Conservation (phyloP, 2,797 vertebrate genomes). For the Ispidina picta region DNA sequence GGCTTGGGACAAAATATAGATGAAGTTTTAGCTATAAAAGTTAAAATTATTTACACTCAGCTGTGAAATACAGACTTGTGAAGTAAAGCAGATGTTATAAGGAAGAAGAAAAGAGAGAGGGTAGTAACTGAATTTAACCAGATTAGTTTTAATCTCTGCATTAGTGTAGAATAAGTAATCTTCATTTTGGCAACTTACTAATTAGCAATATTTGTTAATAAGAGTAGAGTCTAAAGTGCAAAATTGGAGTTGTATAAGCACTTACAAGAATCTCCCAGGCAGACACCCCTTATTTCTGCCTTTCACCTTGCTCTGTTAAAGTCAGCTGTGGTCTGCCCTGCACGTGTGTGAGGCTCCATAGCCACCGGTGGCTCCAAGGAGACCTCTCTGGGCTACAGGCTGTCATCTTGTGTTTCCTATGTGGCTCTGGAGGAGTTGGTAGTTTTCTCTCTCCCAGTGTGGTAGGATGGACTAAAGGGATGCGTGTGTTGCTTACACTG, state of each 20-base stretch:
- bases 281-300: background rate
- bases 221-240: background rate
- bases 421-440: background rate
- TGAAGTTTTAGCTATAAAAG: background rate
- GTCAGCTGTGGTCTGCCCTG: background rate
- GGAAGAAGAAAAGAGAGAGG: background rate
- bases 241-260: background rate
- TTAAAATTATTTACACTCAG: background rate
- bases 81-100: background rate
- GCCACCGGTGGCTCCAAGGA: background rate
- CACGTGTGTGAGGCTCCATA: background rate
- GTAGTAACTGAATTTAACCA: background rate
- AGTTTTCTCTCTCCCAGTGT: background rate
- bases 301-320: background rate
- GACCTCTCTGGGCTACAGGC: background rate
- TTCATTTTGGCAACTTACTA: background rate
- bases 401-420: background rate
- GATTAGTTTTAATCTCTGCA: background rate
- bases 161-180: background rate
- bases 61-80: background rate
- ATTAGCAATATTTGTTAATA: background rate
- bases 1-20: background rate
- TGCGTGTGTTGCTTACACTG: background rate
- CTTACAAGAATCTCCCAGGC: background rate
- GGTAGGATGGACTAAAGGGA: background rate